Conservation (phyloP, 2,113 vertebrate species). For the Hystrix cristata region DNA sequence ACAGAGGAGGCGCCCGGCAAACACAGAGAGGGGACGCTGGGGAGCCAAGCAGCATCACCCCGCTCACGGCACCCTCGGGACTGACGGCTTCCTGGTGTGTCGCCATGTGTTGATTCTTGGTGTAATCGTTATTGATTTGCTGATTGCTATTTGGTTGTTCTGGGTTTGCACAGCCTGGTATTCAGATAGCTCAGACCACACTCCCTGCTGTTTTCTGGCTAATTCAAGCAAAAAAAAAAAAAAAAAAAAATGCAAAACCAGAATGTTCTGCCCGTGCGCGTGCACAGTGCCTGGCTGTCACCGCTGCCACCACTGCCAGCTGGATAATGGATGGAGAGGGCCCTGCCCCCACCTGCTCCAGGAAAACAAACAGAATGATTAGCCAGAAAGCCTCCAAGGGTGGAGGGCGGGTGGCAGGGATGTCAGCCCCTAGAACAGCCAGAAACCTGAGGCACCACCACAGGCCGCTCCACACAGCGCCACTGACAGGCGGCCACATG, state of each 20-base stretch:
- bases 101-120: not conserved
- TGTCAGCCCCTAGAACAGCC: not conserved
- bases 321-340: not conserved
- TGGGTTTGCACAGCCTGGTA: constrained; percentile 22
- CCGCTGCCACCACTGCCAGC: not conserved
- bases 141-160: not conserved
- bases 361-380: constrained; percentile 31
- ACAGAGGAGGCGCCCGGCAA: accelerated
- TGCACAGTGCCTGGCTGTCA: not conserved
- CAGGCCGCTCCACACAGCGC: accelerated
- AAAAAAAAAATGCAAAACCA: not conserved
- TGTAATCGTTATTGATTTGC: not conserved
- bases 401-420: not conserved
- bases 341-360: constrained; percentile 41
- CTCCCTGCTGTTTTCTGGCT: constrained; percentile 31
- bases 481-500: accelerated
- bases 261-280: not conserved
- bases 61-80: accelerated
- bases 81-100: not conserved
- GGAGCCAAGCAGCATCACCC: accelerated
- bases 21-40: accelerated
- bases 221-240: not conserved
- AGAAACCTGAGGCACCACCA: accelerated
- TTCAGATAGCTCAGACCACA: not conserved
- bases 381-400: not conserved